These are phyloP conservation scores for Menidia menidia DNA, from an alignment of 2,797 vertebrate species.

Conservation along the genomic window DNA sequence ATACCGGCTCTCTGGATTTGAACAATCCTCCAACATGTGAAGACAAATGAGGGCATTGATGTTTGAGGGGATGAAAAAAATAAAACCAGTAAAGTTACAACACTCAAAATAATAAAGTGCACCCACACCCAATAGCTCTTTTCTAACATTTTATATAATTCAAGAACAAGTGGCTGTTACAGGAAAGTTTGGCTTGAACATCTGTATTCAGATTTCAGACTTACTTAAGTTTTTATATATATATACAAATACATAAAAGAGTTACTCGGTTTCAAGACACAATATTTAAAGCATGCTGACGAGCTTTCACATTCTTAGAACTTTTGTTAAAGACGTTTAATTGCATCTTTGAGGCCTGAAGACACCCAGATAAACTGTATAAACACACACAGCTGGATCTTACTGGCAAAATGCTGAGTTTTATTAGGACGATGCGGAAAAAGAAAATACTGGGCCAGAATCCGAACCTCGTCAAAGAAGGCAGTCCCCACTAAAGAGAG, in stretches of 20 bases:
- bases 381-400: conserved; percentile 20
- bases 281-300: not conserved
- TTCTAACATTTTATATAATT: no score
- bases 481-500: conserved; percentile 9
- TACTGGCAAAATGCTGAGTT: conserved; percentile 25
- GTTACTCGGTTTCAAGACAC: conserved; percentile 3
- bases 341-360: conserved; percentile 28
- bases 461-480: conserved; percentile 4
- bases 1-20: no score
- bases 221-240: no score
- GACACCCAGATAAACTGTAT: conserved; percentile 32
- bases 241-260: conserved; percentile 15
- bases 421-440: conserved; percentile 10
- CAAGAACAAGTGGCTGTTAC: no score
- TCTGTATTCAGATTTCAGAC: no score
- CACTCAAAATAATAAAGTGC: no score
- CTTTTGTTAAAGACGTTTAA: conserved; percentile 31
- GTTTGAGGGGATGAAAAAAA: no score
- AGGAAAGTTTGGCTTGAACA: no score
- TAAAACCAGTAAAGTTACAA: no score
- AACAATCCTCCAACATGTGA: no score
- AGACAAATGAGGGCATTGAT: no score
- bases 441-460: conserved; percentile 3
- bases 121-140: no score
- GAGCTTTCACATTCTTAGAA: conserved; percentile 10